These are phyloP conservation scores for Empidonax alnorum DNA, from an alignment of 2,113 vertebrate species.

Conservation along the genomic window DNA sequence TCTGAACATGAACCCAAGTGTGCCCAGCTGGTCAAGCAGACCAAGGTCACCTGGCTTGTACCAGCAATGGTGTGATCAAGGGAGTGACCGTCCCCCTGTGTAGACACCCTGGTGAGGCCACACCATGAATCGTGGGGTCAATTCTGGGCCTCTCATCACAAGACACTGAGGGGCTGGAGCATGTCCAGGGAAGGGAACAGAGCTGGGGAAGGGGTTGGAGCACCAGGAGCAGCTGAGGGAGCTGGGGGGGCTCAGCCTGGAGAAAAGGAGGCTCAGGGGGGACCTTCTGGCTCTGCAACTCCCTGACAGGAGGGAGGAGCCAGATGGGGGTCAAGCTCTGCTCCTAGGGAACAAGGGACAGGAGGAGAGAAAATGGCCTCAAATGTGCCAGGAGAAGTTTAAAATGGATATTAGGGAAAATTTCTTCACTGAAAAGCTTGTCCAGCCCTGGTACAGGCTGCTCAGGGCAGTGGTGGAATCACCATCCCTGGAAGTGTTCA, in stretches of 20 bases:
- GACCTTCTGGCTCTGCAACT: background rate
- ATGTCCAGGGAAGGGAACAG: accelerated
- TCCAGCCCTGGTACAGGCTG: background rate
- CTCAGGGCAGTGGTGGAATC: background rate
- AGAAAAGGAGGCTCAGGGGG: background rate
- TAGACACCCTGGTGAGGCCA: background rate
- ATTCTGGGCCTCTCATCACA: background rate
- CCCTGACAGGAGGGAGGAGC: background rate
- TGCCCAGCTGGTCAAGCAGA: background rate
- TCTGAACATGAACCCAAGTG: background rate
- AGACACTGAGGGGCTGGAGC: background rate
- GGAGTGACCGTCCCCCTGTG: background rate
- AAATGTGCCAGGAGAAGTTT: background rate
- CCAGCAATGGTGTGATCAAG: background rate
- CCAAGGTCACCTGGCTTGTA: background rate
- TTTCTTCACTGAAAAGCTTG: background rate
- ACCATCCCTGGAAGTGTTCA: background rate
- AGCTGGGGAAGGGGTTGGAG: background rate
- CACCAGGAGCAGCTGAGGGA: accelerated
- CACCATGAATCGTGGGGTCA: background rate
- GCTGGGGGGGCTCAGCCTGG: background rate
- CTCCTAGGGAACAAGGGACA: background rate
- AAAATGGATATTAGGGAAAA: background rate
- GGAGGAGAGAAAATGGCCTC: accelerated
- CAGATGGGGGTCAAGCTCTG: accelerated